Evolutionary conservation across 2,888 invertebrate species (phyloP), one percentile per base, ranked within the genome.

Genomic region (Griposia aprilina): DNA sequence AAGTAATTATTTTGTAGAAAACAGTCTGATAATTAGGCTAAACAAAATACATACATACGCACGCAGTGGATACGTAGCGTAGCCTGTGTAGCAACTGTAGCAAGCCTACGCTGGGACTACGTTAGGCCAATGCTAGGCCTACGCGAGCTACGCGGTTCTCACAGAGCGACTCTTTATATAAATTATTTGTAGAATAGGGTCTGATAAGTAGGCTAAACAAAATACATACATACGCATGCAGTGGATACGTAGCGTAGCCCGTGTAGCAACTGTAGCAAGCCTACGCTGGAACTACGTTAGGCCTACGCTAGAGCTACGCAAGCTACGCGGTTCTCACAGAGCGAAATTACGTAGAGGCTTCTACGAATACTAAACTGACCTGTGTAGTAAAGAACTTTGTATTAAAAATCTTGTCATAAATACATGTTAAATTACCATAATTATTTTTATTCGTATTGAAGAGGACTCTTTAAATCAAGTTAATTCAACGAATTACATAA

Each of bases 401-500:
- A 2, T 5, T 41, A 41, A 41, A 41, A 41, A 45, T 4, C 17
- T 30, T 30, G 2, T 26, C 48, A 71, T 72, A 26, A 20, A n/a
- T n/a, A 59, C n/a, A 41, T 36, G 4, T 41, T 62, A 7, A 5
- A 60, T 63, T 13, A 20, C 13, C 11, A 41, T n/a, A 6, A n/a
- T n/a, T n/a, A n/a, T 13, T 57, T 69, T n/a, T 41, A 41, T 41
- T 41, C 41, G 5, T 41, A 41, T 5, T 41, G 41, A 45, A n/a
- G 41, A 41, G 1, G n/a, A 69, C 17, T 48, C 5, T 70, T 60
- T 41, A 48, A 4, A 60, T 30, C 0, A 66, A 70, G 52, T 85
- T 41, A 48, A 26, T 74, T 66, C 45, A 70, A 62, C 30, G 70
- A 74, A 65, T 78, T 75, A 86, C 67, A 78, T 76, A 78, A 57